phyloP scores from a whole-genome alignment of 2,888 invertebrate genomes.

The Danaus chrysippus region DNA sequence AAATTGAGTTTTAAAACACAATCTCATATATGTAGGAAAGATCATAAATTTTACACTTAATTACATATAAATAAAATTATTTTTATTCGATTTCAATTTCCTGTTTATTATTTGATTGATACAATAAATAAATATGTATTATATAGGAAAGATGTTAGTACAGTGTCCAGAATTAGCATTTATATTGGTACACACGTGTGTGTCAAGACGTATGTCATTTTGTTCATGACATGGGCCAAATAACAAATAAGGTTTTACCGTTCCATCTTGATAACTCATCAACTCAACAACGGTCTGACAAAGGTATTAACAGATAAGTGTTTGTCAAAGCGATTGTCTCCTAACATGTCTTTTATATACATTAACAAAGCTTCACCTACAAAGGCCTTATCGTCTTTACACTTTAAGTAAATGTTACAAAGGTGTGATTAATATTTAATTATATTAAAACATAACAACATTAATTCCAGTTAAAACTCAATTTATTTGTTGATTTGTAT shows the following conservation, averaged over 20 bases:
- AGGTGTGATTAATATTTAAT: too few species aligned
- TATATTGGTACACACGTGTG: slow-evolving; percentile 59
- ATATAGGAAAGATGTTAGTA: slow-evolving; percentile 17
- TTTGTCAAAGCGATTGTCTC: slow-evolving; percentile 5
- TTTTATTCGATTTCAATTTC: too few species aligned
- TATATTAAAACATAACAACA: too few species aligned
- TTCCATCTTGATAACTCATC: slow-evolving; percentile 3
- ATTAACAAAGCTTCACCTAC: not conserved
- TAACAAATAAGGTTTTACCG: slow-evolving; percentile 10
- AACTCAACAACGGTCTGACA: slow-evolving; percentile 9
- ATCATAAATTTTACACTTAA: too few species aligned
- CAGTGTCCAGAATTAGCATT: slow-evolving; percentile 60
- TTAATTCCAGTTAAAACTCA: too few species aligned
- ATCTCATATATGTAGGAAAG: slow-evolving; percentile 13
- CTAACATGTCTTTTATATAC: not conserved
- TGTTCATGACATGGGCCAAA: slow-evolving; percentile 29
- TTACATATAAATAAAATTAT: too few species aligned
- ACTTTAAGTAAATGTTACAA: too few species aligned
- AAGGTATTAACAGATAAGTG: slow-evolving; percentile 12
- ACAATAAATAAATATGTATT: too few species aligned
- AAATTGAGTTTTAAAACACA: not conserved
- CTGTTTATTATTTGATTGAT: too few species aligned
- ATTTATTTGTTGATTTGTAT: too few species aligned
- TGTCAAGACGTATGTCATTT: slow-evolving; percentile 41
- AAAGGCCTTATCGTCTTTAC: too few species aligned